phyloP scores from a whole-genome alignment of 1,140 invertebrate genomes.

The Berghia stephanieae region DNA sequence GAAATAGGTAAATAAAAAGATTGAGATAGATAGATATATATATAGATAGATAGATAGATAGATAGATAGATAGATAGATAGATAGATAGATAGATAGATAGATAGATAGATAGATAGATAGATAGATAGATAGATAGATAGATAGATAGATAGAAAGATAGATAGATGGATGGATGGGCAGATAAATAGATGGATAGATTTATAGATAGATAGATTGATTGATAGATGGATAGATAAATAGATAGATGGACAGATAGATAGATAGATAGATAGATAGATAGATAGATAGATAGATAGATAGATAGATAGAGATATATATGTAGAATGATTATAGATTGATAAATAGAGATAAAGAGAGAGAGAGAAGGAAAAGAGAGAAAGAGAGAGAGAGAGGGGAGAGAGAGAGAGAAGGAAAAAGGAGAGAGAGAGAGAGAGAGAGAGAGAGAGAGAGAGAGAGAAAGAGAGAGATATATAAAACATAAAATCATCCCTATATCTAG shows the following conservation, averaged over 20 bases:
- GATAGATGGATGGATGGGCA: slow-evolving; percentile 16
- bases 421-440: neutral
- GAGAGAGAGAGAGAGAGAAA: neutral
- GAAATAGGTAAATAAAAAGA: too few relatives aligned
- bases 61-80: slow-evolving; percentile 4
- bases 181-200: neutral
- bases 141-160: slow-evolving; percentile 13
- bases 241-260: too few relatives aligned
- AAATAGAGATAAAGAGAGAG: neutral
- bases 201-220: neutral
- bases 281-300: neutral
- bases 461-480: slow-evolving; percentile 1
- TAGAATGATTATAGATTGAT: neutral
- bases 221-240: neutral
- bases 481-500: neutral
- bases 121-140: slow-evolving; percentile 18
- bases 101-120: too few relatives aligned
- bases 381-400: neutral
- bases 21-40: too few relatives aligned
- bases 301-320: neutral
- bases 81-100: slow-evolving; percentile 1
- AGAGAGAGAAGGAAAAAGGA: neutral
- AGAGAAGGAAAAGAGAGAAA: neutral
- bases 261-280: neutral
- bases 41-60: too few relatives aligned